phyloP scores from a whole-genome alignment of 2,888 invertebrate genomes.

The Drosophila niveifrons region DNA sequence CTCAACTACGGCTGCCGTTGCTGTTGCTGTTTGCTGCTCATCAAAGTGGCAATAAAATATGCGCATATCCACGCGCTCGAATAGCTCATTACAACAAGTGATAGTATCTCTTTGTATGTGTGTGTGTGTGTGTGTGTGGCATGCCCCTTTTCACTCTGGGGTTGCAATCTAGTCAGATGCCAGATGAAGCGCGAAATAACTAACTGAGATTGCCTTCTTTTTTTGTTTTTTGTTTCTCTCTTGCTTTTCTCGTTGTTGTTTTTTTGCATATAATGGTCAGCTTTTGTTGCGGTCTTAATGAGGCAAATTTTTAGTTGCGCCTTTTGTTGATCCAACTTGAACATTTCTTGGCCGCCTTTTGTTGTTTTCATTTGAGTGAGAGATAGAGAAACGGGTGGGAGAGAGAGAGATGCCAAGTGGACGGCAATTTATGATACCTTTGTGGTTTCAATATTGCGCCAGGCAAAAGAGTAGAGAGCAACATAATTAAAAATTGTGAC shows the following conservation, averaged over 20 bases:
- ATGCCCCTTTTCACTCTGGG: not conserved
- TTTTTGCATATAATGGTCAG: constrained; percentile 10
- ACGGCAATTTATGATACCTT: constrained; percentile 76
- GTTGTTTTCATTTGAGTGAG: constrained; percentile 20
- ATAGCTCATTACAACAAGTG: constrained; percentile 56
- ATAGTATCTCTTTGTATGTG: not conserved
- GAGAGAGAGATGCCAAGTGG: not conserved
- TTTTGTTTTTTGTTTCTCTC: not conserved
- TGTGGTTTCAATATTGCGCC: constrained; percentile 75
- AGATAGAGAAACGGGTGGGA: constrained; percentile 2
- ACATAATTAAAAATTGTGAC: constrained; percentile 80
- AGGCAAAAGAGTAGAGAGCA: constrained; percentile 63
- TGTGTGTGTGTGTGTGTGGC: constrained; percentile 9
- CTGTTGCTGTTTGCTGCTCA: constrained; percentile 45
- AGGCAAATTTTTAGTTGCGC: constrained; percentile 62
- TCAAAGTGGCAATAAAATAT: constrained; percentile 80
- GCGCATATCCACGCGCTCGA: constrained; percentile 55
- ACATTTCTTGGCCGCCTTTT: constrained; percentile 41
- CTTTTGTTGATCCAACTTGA: constrained; percentile 32
- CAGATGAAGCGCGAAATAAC: constrained; percentile 26
- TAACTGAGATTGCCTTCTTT: constrained; percentile 20
- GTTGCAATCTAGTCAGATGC: constrained; percentile 20
- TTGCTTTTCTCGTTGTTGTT: not conserved
- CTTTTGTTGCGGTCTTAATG: constrained; percentile 79
- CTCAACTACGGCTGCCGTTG: not conserved